These are phyloP conservation scores for Sclerodermus sp. DNA, from an alignment of 2,888 invertebrate genomes.

Conservation along the genomic window DNA sequence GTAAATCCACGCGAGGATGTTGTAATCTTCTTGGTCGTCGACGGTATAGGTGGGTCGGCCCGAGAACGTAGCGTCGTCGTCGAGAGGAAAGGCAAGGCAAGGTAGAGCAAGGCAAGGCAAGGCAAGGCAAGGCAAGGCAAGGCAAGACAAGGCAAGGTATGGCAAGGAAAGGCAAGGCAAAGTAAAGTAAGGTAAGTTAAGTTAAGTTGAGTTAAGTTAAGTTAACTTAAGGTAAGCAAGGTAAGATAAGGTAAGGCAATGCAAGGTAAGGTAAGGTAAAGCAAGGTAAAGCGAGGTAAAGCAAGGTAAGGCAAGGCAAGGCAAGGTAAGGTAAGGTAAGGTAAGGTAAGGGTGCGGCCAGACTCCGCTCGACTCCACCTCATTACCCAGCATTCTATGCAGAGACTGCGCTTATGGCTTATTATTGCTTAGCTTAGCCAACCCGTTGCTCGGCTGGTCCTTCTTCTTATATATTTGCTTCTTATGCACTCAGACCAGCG, in stretches of 20 bases:
- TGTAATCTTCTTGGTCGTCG: slow-evolving; percentile 32
- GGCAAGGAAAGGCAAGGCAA: slow-evolving; percentile 37
- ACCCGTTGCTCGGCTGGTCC: slow-evolving; percentile 34
- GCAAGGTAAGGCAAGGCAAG: slow-evolving; percentile 42
- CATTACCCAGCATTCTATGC: slow-evolving; percentile 59
- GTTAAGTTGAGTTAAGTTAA: slow-evolving; percentile 40
- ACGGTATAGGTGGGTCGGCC: slow-evolving; percentile 8
- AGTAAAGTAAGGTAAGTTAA: slow-evolving; percentile 42
- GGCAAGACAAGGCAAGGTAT: slow-evolving; percentile 41
- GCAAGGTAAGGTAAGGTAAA: slow-evolving; percentile 31
- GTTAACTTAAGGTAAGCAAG: too few relatives aligned
- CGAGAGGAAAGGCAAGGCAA: slow-evolving; percentile 24
- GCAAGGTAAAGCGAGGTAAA: slow-evolving; percentile 44
- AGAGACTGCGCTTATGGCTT: slow-evolving; percentile 56
- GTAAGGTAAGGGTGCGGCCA: slow-evolving; percentile 55
- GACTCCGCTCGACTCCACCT: slow-evolving; percentile 56
- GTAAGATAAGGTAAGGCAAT: slow-evolving; percentile 46
- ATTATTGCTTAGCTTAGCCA: slow-evolving; percentile 53
- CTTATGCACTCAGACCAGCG: slow-evolving; percentile 1
- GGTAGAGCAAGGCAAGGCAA: too few relatives aligned
- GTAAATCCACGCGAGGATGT: slow-evolving; percentile 37
- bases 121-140: slow-evolving; percentile 43
- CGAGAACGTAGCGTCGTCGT: slow-evolving; percentile 21
- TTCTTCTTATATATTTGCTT: slow-evolving; percentile 25
- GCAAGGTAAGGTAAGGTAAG: slow-evolving; percentile 30